These are phyloP conservation scores for Lordiphosa clarofinis DNA, from an alignment of 1,140 invertebrate genomes.

Conservation along the genomic window DNA sequence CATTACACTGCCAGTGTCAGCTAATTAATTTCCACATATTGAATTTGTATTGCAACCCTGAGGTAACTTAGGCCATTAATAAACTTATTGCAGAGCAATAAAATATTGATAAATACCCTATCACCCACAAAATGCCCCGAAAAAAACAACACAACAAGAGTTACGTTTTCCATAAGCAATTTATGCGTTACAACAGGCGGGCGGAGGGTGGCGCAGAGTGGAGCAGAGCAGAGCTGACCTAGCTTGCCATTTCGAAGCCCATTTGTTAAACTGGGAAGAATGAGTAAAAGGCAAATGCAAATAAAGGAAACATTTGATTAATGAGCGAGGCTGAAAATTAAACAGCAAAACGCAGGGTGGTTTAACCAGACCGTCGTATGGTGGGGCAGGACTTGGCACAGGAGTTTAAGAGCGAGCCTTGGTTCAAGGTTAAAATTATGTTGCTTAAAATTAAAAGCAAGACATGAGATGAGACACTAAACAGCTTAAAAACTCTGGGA, in stretches of 20 bases:
- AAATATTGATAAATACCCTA: constrained; percentile 52
- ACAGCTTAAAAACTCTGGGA: no score
- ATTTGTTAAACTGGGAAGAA: constrained; percentile 45
- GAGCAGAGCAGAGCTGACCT: constrained; percentile 20
- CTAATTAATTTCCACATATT: constrained; percentile 34
- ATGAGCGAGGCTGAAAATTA: constrained; percentile 49
- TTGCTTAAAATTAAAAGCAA: no score
- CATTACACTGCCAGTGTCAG: constrained; percentile 31
- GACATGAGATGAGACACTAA: no score
- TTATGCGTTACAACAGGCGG: constrained; percentile 37
- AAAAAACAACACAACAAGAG: constrained; percentile 11
- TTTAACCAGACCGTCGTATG: not conserved
- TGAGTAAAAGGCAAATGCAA: constrained; percentile 35
- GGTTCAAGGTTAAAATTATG: not conserved
- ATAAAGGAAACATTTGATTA: constrained; percentile 58
- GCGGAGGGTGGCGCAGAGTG: not conserved
- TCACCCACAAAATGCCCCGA: constrained; percentile 27
- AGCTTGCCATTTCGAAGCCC: constrained; percentile 48
- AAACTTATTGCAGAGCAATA: constrained; percentile 40
- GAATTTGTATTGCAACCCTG: not conserved
- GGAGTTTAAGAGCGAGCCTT: constrained; percentile 8
- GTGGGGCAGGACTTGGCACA: not conserved
- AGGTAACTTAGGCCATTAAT: constrained; percentile 46
- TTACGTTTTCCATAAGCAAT: constrained; percentile 38
- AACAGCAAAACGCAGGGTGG: constrained; percentile 26